phyloP scores from a whole-genome alignment of 2,797 vertebrate genomes.

The Hafferia zeledoni region DNA sequence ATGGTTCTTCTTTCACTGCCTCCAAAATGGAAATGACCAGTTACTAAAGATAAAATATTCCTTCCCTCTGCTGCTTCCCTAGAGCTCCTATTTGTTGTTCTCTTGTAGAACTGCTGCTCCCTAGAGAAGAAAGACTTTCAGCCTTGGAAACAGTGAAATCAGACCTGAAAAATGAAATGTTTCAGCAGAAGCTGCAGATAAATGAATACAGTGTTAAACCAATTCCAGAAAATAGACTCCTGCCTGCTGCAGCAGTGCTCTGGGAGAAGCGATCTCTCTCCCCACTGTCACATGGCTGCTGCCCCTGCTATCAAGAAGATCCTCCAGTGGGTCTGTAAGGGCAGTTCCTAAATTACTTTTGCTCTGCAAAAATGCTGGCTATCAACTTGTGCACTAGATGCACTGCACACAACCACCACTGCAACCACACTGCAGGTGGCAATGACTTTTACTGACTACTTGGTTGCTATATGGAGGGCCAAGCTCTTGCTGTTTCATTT shows the following conservation, averaged over 20 bases:
- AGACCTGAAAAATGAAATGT: slow-evolving; percentile 52
- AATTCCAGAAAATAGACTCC: slow-evolving; percentile 36
- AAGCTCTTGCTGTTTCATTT: background rate
- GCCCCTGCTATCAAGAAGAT: background rate
- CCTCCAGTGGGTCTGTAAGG: background rate
- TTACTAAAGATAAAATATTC: slow-evolving; percentile 69
- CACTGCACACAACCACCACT: background rate
- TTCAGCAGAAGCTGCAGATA: slow-evolving; percentile 43
- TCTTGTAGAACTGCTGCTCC: slow-evolving; percentile 48
- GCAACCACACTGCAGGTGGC: background rate
- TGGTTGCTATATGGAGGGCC: background rate
- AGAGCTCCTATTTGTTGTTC: slow-evolving; percentile 58
- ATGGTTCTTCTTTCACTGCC: slow-evolving; percentile 48
- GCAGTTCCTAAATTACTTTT: background rate
- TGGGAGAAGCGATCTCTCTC: background rate
- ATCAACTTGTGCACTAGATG: background rate
- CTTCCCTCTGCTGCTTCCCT: slow-evolving; percentile 40
- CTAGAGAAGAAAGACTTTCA: slow-evolving; percentile 44
- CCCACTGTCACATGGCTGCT: background rate
- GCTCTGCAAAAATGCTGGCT: background rate
- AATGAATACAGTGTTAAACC: slow-evolving; percentile 54
- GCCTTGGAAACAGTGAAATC: slow-evolving; percentile 44
- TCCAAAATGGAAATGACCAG: slow-evolving; percentile 71
- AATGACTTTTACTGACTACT: background rate
- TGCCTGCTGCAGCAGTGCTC: background rate